These are phyloP conservation scores for Apis cerana DNA, from an alignment of 1,140 invertebrate genomes.

Conservation along the genomic window DNA sequence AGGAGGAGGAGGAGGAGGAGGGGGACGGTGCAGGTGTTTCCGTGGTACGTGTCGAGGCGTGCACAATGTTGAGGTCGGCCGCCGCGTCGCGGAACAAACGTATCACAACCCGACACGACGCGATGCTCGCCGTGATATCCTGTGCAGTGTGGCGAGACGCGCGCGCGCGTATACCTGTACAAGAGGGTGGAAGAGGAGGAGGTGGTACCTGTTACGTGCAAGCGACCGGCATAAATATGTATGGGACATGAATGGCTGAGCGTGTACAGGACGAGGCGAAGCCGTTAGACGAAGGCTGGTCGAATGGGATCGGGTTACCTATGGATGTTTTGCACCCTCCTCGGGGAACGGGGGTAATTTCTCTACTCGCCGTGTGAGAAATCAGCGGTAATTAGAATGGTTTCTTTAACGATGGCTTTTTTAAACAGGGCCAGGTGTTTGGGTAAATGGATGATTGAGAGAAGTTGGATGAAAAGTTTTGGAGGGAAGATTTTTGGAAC, in stretches of 20 bases:
- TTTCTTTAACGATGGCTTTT: too few species aligned
- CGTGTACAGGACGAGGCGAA: constrained; percentile 65
- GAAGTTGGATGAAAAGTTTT: too few species aligned
- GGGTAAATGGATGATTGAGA: too few species aligned
- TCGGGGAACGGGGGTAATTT: neutral
- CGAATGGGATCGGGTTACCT: neutral
- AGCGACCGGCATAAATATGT: constrained; percentile 76
- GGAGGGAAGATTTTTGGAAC: too few species aligned
- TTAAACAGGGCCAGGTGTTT: too few species aligned
- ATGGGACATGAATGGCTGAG: constrained; percentile 79
- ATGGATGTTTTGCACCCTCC: neutral
- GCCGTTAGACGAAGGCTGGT: constrained; percentile 31
- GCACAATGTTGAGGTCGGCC: constrained; percentile 58
- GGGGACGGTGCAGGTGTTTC: constrained; percentile 1
- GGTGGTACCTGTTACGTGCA: constrained; percentile 61
- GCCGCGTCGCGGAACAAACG: constrained; percentile 64
- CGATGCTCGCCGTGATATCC: constrained; percentile 62
- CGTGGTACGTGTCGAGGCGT: constrained; percentile 31
- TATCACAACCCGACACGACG: constrained; percentile 61
- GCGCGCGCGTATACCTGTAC: constrained; percentile 7
- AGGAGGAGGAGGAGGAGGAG: neutral
- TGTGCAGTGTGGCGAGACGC: neutral
- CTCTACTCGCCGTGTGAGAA: too few species aligned
- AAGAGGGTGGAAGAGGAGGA: neutral
- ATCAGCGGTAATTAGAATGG: too few species aligned